Percentiles rank a stretch among this genome's conserved stretches.
These are phyloP conservation scores for Carcharodon carcharias DNA, from an alignment of 2,797 vertebrate species.

Conservation along the genomic window DNA sequence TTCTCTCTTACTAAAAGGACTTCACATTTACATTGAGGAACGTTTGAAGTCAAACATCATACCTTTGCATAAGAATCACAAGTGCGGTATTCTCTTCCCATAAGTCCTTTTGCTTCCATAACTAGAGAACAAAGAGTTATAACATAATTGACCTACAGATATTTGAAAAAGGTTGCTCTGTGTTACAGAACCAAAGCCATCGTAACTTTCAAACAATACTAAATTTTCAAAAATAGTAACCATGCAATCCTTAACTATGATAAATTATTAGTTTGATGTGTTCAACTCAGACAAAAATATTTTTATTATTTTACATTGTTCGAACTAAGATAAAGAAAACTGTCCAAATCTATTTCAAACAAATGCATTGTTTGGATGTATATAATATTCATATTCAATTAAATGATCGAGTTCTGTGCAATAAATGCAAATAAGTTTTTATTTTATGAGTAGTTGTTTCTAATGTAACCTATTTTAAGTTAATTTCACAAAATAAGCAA, in stretches of 20 bases:
- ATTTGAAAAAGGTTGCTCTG: not conserved
- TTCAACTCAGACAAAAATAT: not conserved
- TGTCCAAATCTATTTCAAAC: not conserved
- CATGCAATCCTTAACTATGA: not conserved
- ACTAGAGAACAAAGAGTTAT: constrained; percentile 57
- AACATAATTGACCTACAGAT: constrained; percentile 22
- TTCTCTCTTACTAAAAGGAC: not conserved
- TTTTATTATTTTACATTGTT: not conserved
- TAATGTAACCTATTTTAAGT: not conserved
- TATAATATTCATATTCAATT: not conserved
- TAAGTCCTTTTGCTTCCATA: constrained; percentile 71
- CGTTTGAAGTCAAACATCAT: not conserved
- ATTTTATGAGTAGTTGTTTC: not conserved
- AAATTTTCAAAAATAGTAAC: not conserved
- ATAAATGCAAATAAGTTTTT: not conserved
- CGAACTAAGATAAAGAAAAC: not conserved
- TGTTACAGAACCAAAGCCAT: not conserved
- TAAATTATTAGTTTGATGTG: not conserved
- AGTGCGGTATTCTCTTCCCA: constrained; percentile 47
- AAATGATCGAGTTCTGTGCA: not conserved
- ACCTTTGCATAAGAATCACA: constrained; percentile 82
- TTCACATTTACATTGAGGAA: not conserved
- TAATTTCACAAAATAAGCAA: not conserved
- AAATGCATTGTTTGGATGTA: not conserved
- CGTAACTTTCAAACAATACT: not conserved